These are phyloP conservation scores for Pangasius larnaudii DNA, from an alignment of 2,797 vertebrate species.

Conservation along the genomic window DNA sequence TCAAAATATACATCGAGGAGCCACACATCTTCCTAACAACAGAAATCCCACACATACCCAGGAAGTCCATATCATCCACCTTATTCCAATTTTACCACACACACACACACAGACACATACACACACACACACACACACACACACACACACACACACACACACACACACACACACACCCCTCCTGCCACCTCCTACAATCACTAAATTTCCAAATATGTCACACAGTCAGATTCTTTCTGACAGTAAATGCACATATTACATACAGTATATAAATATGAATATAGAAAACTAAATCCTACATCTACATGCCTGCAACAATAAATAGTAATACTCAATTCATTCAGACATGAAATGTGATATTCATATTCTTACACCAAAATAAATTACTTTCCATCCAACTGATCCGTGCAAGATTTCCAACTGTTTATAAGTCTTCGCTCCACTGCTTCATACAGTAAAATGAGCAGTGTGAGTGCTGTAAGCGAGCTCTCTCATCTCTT, in stretches of 20 bases:
- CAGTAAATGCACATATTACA: not conserved
- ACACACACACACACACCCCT: not conserved
- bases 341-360: not conserved
- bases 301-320: not conserved
- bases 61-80: not conserved
- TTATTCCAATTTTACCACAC: not conserved
- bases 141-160: not conserved
- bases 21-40: not conserved
- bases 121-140: not conserved
- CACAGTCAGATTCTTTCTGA: not conserved
- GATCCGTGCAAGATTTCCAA: not conserved
- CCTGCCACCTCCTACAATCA: not conserved
- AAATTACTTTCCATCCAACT: slow-evolving; percentile 13
- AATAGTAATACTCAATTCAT: not conserved
- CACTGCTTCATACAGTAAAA: slow-evolving; percentile 32
- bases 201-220: not conserved
- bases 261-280: not conserved
- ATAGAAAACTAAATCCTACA: not conserved
- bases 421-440: slow-evolving; percentile 25
- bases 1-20: not conserved
- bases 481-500: slow-evolving; percentile 43
- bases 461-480: slow-evolving; percentile 29
- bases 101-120: not conserved
- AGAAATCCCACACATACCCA: slow-evolving; percentile 1
- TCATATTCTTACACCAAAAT: not conserved